phyloP scores from a whole-genome alignment of 1,140 invertebrate species.

The Pseudoatta argentina region DNA sequence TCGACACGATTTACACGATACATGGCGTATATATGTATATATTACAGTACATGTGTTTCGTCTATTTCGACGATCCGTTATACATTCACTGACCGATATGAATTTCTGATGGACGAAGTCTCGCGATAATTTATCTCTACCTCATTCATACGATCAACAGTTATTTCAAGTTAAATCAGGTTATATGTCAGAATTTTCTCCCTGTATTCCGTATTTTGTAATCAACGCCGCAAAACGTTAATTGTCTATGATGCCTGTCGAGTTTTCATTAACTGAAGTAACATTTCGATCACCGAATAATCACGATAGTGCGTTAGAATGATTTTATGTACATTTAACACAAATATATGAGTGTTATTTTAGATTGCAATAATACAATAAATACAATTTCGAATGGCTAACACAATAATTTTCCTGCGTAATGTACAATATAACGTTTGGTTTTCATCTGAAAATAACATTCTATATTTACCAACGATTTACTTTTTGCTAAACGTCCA shows the following conservation, averaged over 20 bases:
- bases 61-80: constrained; percentile 27
- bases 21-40: background rate
- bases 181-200: constrained; percentile 40
- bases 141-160: background rate
- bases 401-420: background rate
- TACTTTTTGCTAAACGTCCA: background rate
- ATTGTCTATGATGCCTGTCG: constrained; percentile 15
- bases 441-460: background rate
- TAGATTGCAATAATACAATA: background rate
- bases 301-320: constrained; percentile 19
- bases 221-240: constrained; percentile 27
- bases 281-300: constrained; percentile 25
- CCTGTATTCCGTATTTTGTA: background rate
- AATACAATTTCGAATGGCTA: constrained; percentile 1
- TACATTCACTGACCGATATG: constrained; percentile 49
- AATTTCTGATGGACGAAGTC: constrained; percentile 27
- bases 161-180: constrained; percentile 41
- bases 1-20: constrained; percentile 40
- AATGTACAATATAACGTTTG: background rate
- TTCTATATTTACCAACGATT: background rate
- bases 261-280: constrained; percentile 33
- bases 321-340: background rate
- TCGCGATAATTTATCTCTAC: constrained; percentile 22
- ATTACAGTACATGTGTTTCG: background rate
- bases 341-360: background rate